phyloP scores from a whole-genome alignment of 2,888 invertebrate species.

The Alloplasta piceator region DNA sequence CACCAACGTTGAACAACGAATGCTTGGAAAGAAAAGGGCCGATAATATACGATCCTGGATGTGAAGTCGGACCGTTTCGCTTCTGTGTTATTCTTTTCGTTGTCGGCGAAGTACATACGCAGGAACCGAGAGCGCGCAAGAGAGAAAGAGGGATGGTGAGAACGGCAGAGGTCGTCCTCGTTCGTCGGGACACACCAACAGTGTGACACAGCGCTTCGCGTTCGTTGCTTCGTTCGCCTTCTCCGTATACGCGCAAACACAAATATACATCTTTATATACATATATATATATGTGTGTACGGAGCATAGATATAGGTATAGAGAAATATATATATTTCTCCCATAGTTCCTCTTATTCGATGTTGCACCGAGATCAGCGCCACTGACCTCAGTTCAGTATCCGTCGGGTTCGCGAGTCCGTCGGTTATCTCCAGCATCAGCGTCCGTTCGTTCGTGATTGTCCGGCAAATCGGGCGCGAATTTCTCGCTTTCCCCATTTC shows the following conservation, averaged over 20 bases:
- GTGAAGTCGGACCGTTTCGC: too few species aligned
- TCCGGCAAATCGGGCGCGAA: neutral
- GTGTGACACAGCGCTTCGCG: constrained; percentile 60
- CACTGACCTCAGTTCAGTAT: constrained; percentile 54
- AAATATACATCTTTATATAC: too few species aligned
- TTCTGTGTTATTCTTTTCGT: too few species aligned
- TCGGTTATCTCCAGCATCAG: constrained; percentile 32
- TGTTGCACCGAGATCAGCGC: constrained; percentile 44
- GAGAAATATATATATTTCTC: constrained; percentile 8
- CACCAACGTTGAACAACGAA: too few species aligned
- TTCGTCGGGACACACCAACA: constrained; percentile 48
- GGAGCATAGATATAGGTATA: too few species aligned
- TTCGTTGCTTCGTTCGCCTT: constrained; percentile 38
- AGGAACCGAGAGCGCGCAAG: constrained; percentile 7
- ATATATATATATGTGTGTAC: too few species aligned
- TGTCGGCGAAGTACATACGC: neutral
- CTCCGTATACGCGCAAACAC: neutral
- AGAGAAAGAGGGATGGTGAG: neutral
- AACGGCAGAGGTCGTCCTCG: constrained; percentile 34
- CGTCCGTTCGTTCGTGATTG: neutral
- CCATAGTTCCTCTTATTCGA: constrained; percentile 23
- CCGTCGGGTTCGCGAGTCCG: constrained; percentile 55
- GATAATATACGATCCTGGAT: too few species aligned
- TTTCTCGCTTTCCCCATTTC: neutral
- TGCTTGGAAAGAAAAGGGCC: too few species aligned